Evolutionary conservation across 2,888 invertebrate species (phyloP).

Genomic region (Archips crataeganus): DNA sequence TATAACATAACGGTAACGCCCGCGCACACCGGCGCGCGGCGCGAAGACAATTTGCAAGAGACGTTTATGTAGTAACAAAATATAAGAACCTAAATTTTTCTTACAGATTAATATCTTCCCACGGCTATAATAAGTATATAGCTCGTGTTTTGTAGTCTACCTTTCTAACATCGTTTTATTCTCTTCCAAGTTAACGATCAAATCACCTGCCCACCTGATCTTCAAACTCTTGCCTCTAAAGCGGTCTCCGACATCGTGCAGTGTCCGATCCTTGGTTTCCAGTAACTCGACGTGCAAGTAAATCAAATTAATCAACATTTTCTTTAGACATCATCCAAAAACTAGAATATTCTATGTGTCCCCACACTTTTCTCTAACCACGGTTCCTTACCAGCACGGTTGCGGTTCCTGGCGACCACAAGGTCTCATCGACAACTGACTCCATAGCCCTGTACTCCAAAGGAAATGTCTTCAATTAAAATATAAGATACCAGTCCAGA

Average conservation of each 20-base stretch:
- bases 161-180: neutral
- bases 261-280: slow-evolving; percentile 24
- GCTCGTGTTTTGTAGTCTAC: no score
- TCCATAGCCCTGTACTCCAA: slow-evolving; percentile 40
- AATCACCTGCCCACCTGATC: neutral
- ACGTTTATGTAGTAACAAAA: no score
- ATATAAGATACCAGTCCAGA: slow-evolving; percentile 21
- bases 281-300: slow-evolving; percentile 34
- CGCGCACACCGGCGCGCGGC: no score
- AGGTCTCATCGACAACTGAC: slow-evolving; percentile 25
- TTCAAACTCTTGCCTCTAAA: slow-evolving; percentile 28
- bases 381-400: slow-evolving; percentile 5
- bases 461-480: slow-evolving; percentile 37
- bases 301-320: slow-evolving; percentile 10
- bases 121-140: no score
- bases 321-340: slow-evolving; percentile 1
- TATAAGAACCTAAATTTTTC: no score
- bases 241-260: slow-evolving; percentile 26
- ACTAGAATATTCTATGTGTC: slow-evolving; percentile 33
- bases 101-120: no score
- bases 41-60: no score
- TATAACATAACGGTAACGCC: no score
- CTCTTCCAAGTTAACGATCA: neutral
- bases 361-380: slow-evolving; percentile 14
- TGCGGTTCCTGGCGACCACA: neutral